Evolutionary conservation across 2,888 invertebrate species (phyloP), one percentile per base, ranked within the genome.

Genomic region (Synergus japonicus): DNA sequence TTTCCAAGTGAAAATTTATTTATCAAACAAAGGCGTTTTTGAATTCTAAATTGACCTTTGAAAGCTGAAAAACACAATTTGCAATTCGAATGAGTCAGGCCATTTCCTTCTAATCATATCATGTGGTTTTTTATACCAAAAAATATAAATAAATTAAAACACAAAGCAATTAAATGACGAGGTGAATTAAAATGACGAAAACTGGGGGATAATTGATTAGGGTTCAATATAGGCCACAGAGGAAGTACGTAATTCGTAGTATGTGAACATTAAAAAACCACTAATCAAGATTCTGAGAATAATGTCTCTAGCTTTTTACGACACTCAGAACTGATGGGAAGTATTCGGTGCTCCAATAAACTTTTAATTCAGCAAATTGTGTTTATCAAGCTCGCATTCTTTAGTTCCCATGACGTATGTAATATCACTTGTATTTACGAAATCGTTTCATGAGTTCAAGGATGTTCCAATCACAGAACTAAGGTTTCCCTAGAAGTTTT

Each of bases 391-490:
- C n/a, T 10, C 29, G n/a, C n/a, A 73, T 73, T 73, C 54, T 73
- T 49, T n/a, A 73, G 41, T 73, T 73, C 73, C 54, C 49, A 37
- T 73, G 54, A 73, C 73, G 54, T 54, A 37, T 15, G 43, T 43
- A 66, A 29, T 54, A 46, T 29, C 29, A 29, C 29, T 54, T 73
- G 73, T 37, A 67, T 73, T 73, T 73, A 37, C 49, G 73, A 73
- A 73, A 73, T 73, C 73, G 37, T 73, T 73, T 54, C 37, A n/a
- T 54, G 49, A 73, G 54, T 73, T 73, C 54, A 73, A 73, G 49
- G 73, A 37, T 49, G 37, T 15, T 37, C 29, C 49, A 29, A 22
- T n/a, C 49, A n/a, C 37, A 54, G 15, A n/a, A 29, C n/a, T 54
- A 18, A 22, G 18, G 10, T 44, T 66, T 46, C 37, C n/a, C 54